Percentiles rank a stretch among this genome's conserved stretches.
Conservation (phyloP, 1,140 invertebrate genomes). For the Heterodera schachtii region DNA sequence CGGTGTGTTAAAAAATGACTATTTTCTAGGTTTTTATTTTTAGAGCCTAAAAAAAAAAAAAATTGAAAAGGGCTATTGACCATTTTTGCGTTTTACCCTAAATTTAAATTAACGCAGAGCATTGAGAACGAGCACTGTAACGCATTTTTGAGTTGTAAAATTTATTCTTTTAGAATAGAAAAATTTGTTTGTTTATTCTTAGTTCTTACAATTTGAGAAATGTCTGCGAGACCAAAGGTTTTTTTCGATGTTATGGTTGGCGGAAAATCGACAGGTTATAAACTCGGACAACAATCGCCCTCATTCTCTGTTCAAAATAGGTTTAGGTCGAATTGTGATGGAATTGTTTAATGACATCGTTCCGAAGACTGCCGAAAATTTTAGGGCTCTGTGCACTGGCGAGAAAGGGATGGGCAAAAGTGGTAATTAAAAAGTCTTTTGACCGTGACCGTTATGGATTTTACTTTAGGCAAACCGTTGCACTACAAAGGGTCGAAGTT, state of each 20-base stretch:
- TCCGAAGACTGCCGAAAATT: constrained; percentile 70
- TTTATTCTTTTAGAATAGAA: no score
- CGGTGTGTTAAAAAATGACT: no score
- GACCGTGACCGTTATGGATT: no score
- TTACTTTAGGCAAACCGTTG: constrained; percentile 61
- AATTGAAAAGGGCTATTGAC: no score
- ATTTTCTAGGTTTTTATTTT: no score
- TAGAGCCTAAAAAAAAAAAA: no score
- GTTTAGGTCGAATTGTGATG: constrained; percentile 29
- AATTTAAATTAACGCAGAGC: no score
- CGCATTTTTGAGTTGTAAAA: no score
- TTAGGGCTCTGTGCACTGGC: constrained; percentile 67
- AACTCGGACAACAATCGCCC: neutral
- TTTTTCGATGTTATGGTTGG: constrained; percentile 87
- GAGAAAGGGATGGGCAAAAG: constrained; percentile 68
- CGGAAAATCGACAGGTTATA: constrained; percentile 72
- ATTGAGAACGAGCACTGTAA: no score
- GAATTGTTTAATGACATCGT: constrained; percentile 69
- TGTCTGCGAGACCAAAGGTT: constrained; percentile 68
- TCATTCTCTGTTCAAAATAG: neutral
- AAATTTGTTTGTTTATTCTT: no score
- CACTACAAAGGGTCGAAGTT: constrained; percentile 68
- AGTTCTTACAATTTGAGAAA: neutral
- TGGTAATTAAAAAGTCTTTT: neutral
- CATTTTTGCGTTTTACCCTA: no score